Evolutionary conservation across 92 coral and sea anemone genomes (phyloP), one percentile per base, ranked within the genome.

Genomic region (Diadumene lineata): DNA sequence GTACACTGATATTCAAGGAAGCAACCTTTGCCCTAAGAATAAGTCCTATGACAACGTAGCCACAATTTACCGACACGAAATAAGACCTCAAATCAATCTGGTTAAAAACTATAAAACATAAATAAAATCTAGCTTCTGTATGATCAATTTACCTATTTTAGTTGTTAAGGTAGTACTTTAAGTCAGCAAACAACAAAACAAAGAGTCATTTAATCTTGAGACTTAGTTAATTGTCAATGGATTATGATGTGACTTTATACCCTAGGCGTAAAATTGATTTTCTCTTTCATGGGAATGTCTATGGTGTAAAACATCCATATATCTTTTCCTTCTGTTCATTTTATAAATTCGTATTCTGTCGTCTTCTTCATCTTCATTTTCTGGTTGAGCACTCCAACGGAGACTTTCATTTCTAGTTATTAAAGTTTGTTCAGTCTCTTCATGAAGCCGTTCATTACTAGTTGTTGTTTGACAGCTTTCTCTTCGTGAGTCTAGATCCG

Each of bases 261-360:
- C 11, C 44, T n/a, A 72, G 66, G 77, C 77, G 25, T 72, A 72
- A 19, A 56, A 56, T 19, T 72, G 66, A 11, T 34, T 34, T 21
- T 2, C 27, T 7, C 31, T 22, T 0, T 56, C 77, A 13, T 72
- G 53, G 16, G 24, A 25, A 29, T 56, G n/a, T 16, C 51, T n/a
- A n/a, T n/a, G 68, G 1, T 91, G 97, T 64, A 85, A 74, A 26
- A 60, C 80, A 23, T 76, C 93, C 85, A 91, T 80, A 72, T 94
- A 94, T 60, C 98, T 77, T 79, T 92, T 92, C 28, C 98, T 80
- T 53, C 98, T 82, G 66, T 92, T 89, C 21, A 89, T 76, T 83
- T 94, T 94, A 75, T 94, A 94, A 44, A 83, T 73, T 55, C 87
- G 85, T 28, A 94, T 51, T 62, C 97, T 82, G 43, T 92, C 91